These are phyloP conservation scores for Wiebesia pumilae DNA, from an alignment of 1,140 invertebrate genomes.

Conservation along the genomic window DNA sequence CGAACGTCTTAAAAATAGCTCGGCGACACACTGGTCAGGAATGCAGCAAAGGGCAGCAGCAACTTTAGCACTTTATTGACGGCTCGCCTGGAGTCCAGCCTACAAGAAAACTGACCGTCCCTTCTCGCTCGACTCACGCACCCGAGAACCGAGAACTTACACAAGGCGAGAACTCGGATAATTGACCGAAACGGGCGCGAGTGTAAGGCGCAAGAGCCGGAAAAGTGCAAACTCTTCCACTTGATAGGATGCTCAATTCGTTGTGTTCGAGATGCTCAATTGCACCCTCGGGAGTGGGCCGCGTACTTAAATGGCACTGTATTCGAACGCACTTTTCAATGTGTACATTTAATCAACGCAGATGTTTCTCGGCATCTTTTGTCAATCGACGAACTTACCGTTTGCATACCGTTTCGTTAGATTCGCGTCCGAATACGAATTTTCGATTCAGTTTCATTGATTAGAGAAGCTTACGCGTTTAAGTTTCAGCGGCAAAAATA, in stretches of 20 bases:
- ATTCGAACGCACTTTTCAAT: not conserved
- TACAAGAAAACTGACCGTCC: not conserved
- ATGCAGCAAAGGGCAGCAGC: conserved; percentile 68
- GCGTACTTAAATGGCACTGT: not conserved
- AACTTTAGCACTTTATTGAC: conserved; percentile 67
- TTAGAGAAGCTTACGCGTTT: no score
- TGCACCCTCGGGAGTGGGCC: not conserved
- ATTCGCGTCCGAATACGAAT: no score
- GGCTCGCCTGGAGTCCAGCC: conserved; percentile 54
- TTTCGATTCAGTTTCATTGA: no score
- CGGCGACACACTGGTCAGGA: conserved; percentile 70
- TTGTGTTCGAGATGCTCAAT: conserved; percentile 5
- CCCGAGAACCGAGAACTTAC: not conserved
- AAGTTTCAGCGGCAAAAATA: no score
- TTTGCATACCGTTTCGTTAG: no score
- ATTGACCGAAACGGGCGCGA: not conserved
- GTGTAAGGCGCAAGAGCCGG: conserved; percentile 13
- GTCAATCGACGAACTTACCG: no score
- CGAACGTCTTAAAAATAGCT: conserved; percentile 69
- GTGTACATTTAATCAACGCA: no score
- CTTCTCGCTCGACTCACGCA: not conserved
- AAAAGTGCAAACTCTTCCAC: conserved; percentile 2
- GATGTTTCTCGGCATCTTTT: no score
- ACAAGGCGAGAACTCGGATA: not conserved
- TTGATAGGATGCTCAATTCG: conserved; percentile 15